Percentiles rank a stretch among this genome's conserved stretches.
Conservation (phyloP, 2,888 invertebrate genomes). For the Amorpha juglandis region DNA sequence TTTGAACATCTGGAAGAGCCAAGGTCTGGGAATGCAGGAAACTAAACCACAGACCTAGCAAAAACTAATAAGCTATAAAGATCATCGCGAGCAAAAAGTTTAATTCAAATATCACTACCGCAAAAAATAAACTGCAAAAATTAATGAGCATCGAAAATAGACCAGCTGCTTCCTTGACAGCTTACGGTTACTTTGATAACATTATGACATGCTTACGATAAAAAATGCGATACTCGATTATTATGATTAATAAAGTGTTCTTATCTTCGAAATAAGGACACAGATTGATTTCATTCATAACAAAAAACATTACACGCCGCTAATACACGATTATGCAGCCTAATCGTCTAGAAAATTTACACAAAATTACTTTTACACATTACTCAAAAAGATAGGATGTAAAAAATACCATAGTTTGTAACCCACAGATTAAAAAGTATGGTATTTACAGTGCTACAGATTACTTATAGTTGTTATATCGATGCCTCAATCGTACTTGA, state of each 20-base stretch:
- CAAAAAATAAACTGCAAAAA: conserved; percentile 55
- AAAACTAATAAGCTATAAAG: conserved; percentile 67
- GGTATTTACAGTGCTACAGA: no score
- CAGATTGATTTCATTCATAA: conserved; percentile 8
- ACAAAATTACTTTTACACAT: neutral
- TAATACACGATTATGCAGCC: neutral
- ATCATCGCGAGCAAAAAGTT: conserved; percentile 58
- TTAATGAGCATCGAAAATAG: conserved; percentile 60
- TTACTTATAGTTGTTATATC: no score
- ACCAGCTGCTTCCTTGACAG: conserved; percentile 63
- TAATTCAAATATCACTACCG: conserved; percentile 53
- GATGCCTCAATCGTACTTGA: no score
- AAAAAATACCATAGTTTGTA: no score
- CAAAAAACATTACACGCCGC: neutral
- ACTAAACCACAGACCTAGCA: conserved; percentile 51
- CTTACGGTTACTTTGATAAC: conserved; percentile 61
- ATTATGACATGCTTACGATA: conserved; percentile 39
- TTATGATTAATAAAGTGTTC: conserved; percentile 15
- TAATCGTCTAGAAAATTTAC: neutral
- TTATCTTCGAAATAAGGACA: conserved; percentile 22
- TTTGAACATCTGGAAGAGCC: conserved; percentile 71
- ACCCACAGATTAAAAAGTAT: no score
- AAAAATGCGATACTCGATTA: conserved; percentile 9
- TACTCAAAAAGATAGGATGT: no score
- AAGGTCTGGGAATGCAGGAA: conserved; percentile 77